These are phyloP conservation scores for Paramormyrops hopkinsi DNA, from an alignment of 2,797 vertebrate genomes.

Conservation along the genomic window DNA sequence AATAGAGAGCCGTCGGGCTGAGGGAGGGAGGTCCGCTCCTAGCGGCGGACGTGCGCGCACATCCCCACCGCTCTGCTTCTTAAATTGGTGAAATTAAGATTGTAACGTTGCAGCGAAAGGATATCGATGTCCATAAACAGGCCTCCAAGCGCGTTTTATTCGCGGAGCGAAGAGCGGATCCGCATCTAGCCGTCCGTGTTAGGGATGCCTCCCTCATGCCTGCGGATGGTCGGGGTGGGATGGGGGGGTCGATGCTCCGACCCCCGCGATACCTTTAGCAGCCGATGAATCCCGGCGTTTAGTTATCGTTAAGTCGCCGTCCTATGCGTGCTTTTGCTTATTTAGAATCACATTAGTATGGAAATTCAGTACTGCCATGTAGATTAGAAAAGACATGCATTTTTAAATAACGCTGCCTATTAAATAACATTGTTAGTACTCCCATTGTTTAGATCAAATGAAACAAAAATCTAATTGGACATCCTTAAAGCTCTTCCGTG, in stretches of 20 bases:
- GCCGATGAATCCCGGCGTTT: neutral
- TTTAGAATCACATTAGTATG: neutral
- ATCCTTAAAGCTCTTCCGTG: neutral
- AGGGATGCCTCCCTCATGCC: neutral
- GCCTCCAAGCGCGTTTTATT: neutral
- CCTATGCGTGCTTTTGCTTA: neutral
- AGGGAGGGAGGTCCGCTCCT: constrained; percentile 59
- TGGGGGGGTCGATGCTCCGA: neutral
- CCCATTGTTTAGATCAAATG: neutral
- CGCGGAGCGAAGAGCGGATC: neutral
- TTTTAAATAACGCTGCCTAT: neutral
- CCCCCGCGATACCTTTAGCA: neutral
- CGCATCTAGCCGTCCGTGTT: neutral
- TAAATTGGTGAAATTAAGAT: neutral
- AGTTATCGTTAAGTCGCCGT: neutral
- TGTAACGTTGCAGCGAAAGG: neutral
- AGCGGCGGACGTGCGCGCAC: constrained; percentile 46
- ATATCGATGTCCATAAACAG: neutral
- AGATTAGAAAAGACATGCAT: neutral
- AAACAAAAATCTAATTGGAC: neutral
- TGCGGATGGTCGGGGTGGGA: neutral
- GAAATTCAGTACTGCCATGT: neutral
- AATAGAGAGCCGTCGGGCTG: constrained; percentile 70
- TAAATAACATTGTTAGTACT: neutral
- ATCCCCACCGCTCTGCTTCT: neutral